Evolutionary conservation across 2,888 invertebrate genomes (phyloP).

Genomic region (Diogma glabrata): DNA sequence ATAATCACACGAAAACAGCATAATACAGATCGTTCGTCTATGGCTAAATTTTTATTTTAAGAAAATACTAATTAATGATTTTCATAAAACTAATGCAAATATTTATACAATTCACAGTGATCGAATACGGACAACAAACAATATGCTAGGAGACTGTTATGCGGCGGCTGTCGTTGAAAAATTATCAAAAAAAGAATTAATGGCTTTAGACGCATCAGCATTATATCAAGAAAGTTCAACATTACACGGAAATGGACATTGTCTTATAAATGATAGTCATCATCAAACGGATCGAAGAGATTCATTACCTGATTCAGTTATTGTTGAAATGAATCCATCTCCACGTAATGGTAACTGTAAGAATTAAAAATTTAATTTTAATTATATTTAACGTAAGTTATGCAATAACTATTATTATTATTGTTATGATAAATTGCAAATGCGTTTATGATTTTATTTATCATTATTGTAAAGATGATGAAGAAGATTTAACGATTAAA

Average conservation of each 20-base stretch:
- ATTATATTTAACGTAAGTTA: no score
- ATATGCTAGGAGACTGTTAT: constrained; percentile 80
- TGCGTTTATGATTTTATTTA: no score
- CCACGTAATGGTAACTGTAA: constrained; percentile 20
- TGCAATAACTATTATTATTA: no score
- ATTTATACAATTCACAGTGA: constrained; percentile 45
- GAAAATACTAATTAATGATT: constrained; percentile 2
- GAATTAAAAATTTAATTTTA: constrained; percentile 14
- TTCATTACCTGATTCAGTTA: constrained; percentile 44
- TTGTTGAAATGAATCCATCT: constrained; percentile 41
- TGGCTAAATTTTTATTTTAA: not conserved
- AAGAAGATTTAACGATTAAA: no score
- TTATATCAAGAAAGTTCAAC: constrained; percentile 39
- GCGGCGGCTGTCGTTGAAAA: constrained; percentile 76
- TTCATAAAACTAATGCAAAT: not conserved
- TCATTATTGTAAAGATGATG: no score
- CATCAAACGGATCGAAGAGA: constrained; percentile 41
- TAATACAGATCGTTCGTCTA: no score
- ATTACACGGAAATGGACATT: constrained; percentile 40
- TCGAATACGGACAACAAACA: constrained; percentile 76
- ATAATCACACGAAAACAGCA: no score
- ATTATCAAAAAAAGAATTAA: constrained; percentile 67
- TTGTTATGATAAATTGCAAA: no score
- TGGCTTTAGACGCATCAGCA: constrained; percentile 59
- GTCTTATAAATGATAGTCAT: constrained; percentile 35